A percentile compares a stretch with the other conserved stretches of the same genome.
These are phyloP conservation scores for Andrena marginata DNA, from an alignment of 2,888 invertebrate species.

Conservation along the genomic window DNA sequence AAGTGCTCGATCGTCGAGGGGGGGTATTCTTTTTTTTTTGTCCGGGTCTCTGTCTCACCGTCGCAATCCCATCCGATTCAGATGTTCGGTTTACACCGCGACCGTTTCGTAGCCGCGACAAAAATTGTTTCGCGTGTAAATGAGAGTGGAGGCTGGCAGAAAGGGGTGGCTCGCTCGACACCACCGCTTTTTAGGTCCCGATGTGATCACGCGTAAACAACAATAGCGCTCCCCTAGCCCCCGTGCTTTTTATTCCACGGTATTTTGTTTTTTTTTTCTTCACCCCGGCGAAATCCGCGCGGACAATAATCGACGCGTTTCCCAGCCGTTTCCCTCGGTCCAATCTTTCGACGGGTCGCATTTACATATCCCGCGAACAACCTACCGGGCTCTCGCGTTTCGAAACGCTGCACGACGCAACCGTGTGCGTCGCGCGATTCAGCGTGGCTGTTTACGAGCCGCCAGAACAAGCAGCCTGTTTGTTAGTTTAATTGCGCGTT, in stretches of 20 bases:
- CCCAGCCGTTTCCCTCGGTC: not conserved
- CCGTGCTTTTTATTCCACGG: not conserved
- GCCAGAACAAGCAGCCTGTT: not conserved
- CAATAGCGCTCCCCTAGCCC: not conserved
- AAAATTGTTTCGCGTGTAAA: conserved; percentile 18
- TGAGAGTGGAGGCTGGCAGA: not conserved
- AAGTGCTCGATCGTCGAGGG: conserved; percentile 16
- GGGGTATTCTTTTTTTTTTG: not conserved
- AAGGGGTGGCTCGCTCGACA: not conserved
- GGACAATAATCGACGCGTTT: not conserved
- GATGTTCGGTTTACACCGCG: conserved; percentile 22
- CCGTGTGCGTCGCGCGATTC: not conserved
- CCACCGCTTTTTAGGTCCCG: not conserved
- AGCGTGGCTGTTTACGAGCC: not conserved
- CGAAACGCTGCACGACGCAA: not conserved
- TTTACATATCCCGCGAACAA: not conserved
- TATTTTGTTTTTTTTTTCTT: not conserved
- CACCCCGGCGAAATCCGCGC: not conserved
- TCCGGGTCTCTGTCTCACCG: not conserved
- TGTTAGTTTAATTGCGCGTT: not conserved
- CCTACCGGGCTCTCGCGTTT: not conserved
- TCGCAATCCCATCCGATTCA: conserved; percentile 7
- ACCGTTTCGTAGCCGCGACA: not conserved
- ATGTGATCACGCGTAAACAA: conserved; percentile 13
- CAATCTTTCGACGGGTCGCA: not conserved